A percentile compares a stretch with the other conserved stretches of the same genome.
Evolutionary conservation across 2,113 vertebrate genomes (phyloP).

Genomic region (Notarius quadriscutis): DNA sequence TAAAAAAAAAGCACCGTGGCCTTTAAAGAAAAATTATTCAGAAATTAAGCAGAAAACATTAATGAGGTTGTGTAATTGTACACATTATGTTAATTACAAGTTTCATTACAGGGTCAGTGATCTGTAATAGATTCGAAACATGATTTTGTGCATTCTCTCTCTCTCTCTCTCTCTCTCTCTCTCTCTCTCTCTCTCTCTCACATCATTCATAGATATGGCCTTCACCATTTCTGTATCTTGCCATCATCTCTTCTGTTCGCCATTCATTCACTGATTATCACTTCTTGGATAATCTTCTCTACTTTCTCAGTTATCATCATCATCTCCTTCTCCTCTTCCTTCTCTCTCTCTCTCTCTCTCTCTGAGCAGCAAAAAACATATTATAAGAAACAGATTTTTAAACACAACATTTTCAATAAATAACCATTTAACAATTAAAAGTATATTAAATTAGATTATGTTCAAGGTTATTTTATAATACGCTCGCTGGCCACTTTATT

Average conservation of each 20-base stretch:
- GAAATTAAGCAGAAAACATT: neutral
- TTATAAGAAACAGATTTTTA: neutral
- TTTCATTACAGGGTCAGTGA: conserved; percentile 11
- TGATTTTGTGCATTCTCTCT: neutral
- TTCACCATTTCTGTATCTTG: neutral
- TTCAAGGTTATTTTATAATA: neutral
- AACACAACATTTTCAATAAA: neutral
- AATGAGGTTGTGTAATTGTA: conserved; percentile 7
- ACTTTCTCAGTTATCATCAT: neutral
- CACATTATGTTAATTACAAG: conserved; percentile 8
- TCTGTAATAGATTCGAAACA: conserved; percentile 10
- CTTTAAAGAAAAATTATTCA: neutral
- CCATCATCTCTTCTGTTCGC: neutral
- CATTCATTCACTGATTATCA: neutral
- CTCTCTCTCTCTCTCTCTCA: neutral
- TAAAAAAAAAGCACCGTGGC: neutral
- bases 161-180: conserved; percentile 19
- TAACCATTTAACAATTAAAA: neutral
- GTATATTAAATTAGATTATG: neutral
- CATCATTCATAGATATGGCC: neutral
- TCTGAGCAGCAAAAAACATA: neutral
- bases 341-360: neutral
- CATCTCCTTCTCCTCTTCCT: neutral
- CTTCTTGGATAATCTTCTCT: neutral
- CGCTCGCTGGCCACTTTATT: too few species aligned